Evolutionary conservation across 2,113 vertebrate genomes (phyloP).

Genomic region (Cochlearius cochlearius): DNA sequence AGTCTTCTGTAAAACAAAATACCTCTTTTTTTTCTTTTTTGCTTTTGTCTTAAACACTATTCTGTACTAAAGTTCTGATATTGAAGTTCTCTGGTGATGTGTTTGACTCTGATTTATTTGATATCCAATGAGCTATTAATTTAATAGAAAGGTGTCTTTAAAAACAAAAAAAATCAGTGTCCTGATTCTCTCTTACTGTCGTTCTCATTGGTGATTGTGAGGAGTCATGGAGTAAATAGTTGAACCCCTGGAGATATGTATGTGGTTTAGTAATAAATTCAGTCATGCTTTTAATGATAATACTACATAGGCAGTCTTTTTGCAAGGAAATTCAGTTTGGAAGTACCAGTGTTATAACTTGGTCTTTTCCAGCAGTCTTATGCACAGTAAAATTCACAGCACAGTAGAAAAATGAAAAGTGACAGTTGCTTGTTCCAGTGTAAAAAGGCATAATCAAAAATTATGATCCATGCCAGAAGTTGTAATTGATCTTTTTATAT

Average conservation of each 20-base stretch:
- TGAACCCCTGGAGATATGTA: neutral
- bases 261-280: neutral
- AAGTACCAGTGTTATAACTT: neutral
- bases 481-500: neutral
- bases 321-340: neutral
- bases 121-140: neutral
- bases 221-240: neutral
- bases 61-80: neutral
- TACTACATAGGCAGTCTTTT: neutral
- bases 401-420: neutral
- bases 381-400: neutral
- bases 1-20: neutral
- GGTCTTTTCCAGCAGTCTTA: neutral
- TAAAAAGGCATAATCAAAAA: neutral
- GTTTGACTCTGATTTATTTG: neutral
- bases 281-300: neutral
- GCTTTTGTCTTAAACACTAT: neutral
- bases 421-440: neutral
- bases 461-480: fast-evolving
- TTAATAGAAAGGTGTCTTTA: neutral
- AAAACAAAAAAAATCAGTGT: neutral
- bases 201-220: neutral
- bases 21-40: fast-evolving
- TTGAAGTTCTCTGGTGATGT: neutral
- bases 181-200: neutral